Percentiles rank a stretch among this genome's conserved stretches.
phyloP scores from a whole-genome alignment of 2,797 vertebrate genomes.

The Synaphobranchus kaupii region DNA sequence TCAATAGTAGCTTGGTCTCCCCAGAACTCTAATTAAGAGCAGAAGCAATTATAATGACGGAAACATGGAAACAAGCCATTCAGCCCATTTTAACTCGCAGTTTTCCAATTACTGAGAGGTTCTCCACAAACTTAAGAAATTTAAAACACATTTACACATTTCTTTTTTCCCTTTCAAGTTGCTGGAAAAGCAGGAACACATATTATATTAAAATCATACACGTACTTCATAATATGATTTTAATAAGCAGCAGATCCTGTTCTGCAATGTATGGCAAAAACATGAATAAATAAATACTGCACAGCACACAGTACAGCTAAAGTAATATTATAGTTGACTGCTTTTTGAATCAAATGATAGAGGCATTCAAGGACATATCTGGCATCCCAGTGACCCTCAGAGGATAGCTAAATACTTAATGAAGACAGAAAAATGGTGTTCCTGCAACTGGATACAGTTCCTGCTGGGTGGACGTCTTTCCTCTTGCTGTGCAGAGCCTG shows the following conservation, averaged over 20 bases:
- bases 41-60: background rate
- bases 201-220: background rate
- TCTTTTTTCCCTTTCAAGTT: background rate
- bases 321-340: background rate
- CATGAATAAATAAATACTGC: background rate
- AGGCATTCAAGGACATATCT: constrained; percentile 3
- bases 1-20: background rate
- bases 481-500: background rate
- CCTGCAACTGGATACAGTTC: constrained; percentile 8
- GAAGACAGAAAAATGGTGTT: constrained; percentile 12
- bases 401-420: constrained; percentile 11
- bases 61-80: too few species aligned
- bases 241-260: background rate
- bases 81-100: background rate
- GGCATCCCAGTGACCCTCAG: background rate
- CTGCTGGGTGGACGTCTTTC: constrained; percentile 9
- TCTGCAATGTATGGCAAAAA: background rate
- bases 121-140: background rate
- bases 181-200: background rate
- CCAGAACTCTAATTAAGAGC: constrained; percentile 6
- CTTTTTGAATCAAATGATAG: background rate
- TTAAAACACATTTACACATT: background rate
- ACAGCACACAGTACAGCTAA: background rate
- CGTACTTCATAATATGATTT: background rate
- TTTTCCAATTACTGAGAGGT: background rate